These are phyloP conservation scores for Echeneis naucrates DNA, from an alignment of 2,797 vertebrate species.

Conservation along the genomic window DNA sequence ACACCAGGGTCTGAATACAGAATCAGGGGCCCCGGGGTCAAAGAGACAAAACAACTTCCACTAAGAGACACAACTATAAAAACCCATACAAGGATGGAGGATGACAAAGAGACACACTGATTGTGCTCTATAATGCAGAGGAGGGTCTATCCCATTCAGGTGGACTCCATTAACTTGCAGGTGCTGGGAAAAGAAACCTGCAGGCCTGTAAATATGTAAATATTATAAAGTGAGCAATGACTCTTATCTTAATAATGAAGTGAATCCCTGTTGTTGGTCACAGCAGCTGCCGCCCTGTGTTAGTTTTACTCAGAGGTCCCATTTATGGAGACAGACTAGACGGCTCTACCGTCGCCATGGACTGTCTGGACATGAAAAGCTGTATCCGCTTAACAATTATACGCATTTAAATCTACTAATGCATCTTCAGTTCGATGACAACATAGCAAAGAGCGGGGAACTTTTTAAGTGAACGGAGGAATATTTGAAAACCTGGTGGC, in stretches of 20 bases:
- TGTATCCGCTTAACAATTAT: background rate
- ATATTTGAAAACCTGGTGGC: conserved; percentile 48
- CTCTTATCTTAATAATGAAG: background rate
- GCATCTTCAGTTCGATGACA: background rate
- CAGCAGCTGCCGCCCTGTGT: conserved; percentile 53
- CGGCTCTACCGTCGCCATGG: background rate
- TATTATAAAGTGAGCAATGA: background rate
- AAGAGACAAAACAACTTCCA: background rate
- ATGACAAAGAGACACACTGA: background rate
- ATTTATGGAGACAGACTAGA: background rate
- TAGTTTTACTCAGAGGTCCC: background rate
- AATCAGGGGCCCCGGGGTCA: background rate
- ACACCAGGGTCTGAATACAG: background rate
- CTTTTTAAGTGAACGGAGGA: conserved; percentile 75
- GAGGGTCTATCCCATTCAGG: background rate
- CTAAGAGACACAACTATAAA: background rate
- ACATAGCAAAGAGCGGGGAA: conserved; percentile 27
- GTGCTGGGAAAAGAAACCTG: background rate
- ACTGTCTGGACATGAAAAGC: too few species aligned
- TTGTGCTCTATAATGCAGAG: background rate
- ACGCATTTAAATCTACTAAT: fast-evolving
- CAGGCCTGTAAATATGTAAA: background rate
- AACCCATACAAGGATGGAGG: too few species aligned
- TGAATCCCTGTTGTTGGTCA: background rate
- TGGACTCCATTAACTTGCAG: background rate